Percentiles rank a stretch among this genome's conserved stretches.
Conservation (phyloP, 2,797 vertebrate species). For the Platyrinchus mystaceus region DNA sequence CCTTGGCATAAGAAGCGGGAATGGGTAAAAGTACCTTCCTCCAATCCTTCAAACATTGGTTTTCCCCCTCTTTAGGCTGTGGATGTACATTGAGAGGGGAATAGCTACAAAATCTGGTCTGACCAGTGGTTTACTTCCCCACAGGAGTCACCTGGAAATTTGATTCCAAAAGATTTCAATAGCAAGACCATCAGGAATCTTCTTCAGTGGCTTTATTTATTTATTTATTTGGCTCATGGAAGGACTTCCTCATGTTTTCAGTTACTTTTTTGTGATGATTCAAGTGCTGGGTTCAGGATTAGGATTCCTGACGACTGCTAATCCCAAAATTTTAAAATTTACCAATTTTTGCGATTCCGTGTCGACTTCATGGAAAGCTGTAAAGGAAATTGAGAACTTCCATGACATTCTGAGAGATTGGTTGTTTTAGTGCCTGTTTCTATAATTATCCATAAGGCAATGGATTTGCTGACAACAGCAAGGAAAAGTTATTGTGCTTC, state of each 20-base stretch:
- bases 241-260: not conserved
- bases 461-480: not conserved
- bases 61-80: not conserved
- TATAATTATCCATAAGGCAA: not conserved
- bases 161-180: not conserved
- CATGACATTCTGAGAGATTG: not conserved
- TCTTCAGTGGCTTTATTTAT: not conserved
- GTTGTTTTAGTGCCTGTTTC: not conserved
- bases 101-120: not conserved
- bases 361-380: accelerated
- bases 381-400: not conserved
- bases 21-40: not conserved
- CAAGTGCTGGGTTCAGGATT: not conserved
- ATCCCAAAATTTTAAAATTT: not conserved
- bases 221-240: not conserved
- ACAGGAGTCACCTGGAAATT: not conserved
- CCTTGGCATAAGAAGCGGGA: not conserved
- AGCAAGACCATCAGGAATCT: not conserved
- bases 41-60: not conserved
- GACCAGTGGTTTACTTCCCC: not conserved
- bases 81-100: not conserved
- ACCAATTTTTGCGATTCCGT: not conserved
- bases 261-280: not conserved
- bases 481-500: not conserved
- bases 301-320: not conserved